Conservation (phyloP, 2,888 invertebrate genomes). For the Chymomyza fuscimana region DNA sequence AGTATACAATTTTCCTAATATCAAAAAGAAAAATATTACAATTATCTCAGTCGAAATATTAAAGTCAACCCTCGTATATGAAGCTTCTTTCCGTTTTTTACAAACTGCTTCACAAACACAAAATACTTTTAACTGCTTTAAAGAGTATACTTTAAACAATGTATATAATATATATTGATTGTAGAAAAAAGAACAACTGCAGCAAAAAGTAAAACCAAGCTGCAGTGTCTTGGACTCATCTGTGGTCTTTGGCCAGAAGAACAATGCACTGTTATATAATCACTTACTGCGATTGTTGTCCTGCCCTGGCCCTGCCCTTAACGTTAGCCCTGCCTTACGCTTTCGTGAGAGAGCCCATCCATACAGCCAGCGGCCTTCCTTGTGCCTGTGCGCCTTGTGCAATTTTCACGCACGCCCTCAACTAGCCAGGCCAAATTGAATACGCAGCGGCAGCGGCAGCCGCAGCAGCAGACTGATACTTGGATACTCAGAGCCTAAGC, state of each 20-base stretch:
- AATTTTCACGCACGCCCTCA: constrained; percentile 75
- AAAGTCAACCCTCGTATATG: too few relatives aligned
- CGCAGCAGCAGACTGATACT: constrained; percentile 45
- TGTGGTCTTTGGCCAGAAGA: constrained; percentile 22
- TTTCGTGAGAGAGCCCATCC: constrained; percentile 54
- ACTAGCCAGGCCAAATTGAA: constrained; percentile 51
- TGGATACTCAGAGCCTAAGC: not conserved
- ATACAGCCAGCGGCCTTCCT: constrained; percentile 62
- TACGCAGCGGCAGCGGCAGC: constrained; percentile 42
- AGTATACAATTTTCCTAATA: too few relatives aligned
- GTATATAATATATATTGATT: not conserved
- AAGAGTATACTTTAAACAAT: not conserved
- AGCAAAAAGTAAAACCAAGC: constrained; percentile 11
- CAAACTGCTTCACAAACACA: not conserved
- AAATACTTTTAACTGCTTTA: not conserved
- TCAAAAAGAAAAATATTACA: too few relatives aligned
- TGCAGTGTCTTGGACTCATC: not conserved
- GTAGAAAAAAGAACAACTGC: constrained; percentile 4
- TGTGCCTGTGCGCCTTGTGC: constrained; percentile 51
- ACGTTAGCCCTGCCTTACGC: constrained; percentile 10
- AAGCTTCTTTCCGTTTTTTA: not conserved
- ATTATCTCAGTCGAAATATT: too few relatives aligned
- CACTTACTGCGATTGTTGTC: constrained; percentile 73
- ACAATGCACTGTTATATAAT: constrained; percentile 72
- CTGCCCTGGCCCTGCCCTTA: constrained; percentile 37